Percentiles rank a stretch among this genome's conserved stretches.
phyloP scores from a whole-genome alignment of 2,797 vertebrate species.

The Basileuterus tristriatus region DNA sequence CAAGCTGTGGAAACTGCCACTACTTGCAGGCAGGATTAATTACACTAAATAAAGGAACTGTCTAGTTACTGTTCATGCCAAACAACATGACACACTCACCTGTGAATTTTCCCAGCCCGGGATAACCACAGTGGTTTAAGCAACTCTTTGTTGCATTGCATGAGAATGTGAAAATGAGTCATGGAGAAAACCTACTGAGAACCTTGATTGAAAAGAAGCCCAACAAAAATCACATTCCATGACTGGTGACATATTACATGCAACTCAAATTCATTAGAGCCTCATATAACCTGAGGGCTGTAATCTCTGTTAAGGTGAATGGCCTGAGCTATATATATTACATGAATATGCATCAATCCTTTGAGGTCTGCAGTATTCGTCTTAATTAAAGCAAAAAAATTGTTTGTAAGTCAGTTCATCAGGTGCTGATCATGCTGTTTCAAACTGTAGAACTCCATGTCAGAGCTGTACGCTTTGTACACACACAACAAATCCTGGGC shows the following conservation, averaged over 20 bases:
- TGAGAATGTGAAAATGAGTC: constrained; percentile 39
- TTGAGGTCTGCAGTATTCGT: neutral
- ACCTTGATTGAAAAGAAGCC: neutral
- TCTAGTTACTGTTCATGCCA: constrained; percentile 15
- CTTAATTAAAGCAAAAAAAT: neutral
- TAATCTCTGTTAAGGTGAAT: neutral
- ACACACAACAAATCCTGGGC: neutral
- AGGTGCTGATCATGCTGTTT: neutral
- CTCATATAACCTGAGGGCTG: neutral
- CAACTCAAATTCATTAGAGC: neutral
- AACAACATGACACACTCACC: constrained; percentile 43
- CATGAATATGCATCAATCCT: neutral
- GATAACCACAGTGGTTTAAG: neutral
- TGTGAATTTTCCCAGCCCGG: constrained; percentile 49
- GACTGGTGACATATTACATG: neutral
- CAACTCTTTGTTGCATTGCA: neutral
- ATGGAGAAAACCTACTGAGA: neutral
- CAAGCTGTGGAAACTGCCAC: constrained; percentile 27
- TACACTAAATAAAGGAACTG: constrained; percentile 36
- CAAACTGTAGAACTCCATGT: neutral
- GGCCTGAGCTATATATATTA: neutral
- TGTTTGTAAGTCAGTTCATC: neutral
- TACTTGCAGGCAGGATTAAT: constrained; percentile 39
- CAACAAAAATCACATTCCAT: neutral
- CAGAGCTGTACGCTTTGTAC: neutral